Base-by-base conservation (phyloP, 2,113 vertebrate species). In the Bos javanicus region DNA sequence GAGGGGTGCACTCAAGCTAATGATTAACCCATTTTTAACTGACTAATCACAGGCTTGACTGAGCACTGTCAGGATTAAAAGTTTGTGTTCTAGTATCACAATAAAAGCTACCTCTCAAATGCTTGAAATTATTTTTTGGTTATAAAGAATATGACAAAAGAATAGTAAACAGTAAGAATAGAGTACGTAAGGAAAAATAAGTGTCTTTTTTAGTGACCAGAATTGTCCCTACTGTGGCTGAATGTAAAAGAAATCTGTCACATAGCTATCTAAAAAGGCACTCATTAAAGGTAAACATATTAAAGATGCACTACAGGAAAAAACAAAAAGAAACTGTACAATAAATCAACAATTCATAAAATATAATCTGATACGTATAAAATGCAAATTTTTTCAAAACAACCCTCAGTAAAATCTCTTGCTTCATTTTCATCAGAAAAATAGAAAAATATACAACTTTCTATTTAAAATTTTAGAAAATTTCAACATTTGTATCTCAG, bases 341-440 rank as follows among this genome's bases (percentile, higher is more conserved):
- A 43, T 52, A 92, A 93, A 43, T 82, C 57, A 93, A 85, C 12
- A 93, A 67, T 9, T 86, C 50, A 94, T 88, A 87, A 95, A 88
- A 86, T 36, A 62, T 87, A 89, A 87, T 62, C 57, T 39, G 80
- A 43, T 78, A 90, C 4, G 3, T 60, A 74, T n/a, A 62, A 86
- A 86, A 90, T 80, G 59, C 36, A 81, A 80, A 15, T 46, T 23
- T 3, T 28, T 85, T 78, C n/a, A 19, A 71, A 76, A 36, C 5
- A 50, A 50, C 39, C 39, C 8, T n/a, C 23, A 39, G 25, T 43
- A 88, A 54, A 43, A 60, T 26, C 13, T 48, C 71, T 86, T 25
- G 19, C 15, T 92, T 80, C 76, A 80, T 33, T 95, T 90, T 60
- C 67, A 1, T 52, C 67, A 56, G 52, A 71, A 95, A 82, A 82